Base-by-base conservation (phyloP, 2,113 vertebrate species). In the Phasianus colchicus region DNA sequence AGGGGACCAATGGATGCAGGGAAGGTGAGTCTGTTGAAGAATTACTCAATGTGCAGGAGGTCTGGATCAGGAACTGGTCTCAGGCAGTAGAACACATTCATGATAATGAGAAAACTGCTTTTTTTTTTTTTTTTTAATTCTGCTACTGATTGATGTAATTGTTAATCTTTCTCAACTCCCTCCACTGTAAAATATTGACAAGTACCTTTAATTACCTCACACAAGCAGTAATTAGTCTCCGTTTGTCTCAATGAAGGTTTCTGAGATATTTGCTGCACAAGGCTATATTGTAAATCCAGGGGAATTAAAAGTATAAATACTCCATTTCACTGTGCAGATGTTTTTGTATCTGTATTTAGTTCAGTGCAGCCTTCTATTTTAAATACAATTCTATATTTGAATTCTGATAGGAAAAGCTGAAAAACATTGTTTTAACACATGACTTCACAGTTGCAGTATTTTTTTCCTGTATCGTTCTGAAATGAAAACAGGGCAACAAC, bases 1-100 rank as follows among this genome's bases (percentile, higher is more conserved):
- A 10, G 34, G 47, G 36, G 40, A 3, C 0, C 0, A 0, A 22
- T 13, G 32, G 17, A 40, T 63, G 61, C 15, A 63, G 36, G 15
- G 36, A 27, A 40, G 61, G 60, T 36, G 22, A 36, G 6, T 19
- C 22, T 16, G 22, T 17, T 50, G 21, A 45, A 9, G 7, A 32
- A 22, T 63, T 19, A 5, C 27, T 42, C 1, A 5, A 22, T 32
- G 36, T 11, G 20, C 17, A 36, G 14, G 17, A 85, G 20, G 5
- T 16, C 7, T 47, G 30, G 34, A 54, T 4, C 0, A 1, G 9
- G 29, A 77, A 6, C 30, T 63, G 24, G 61, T 40, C 36, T 63
- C 36, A 38, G 36, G 61, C 25, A 27, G 32, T 11, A 21, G 19
- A n/a, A n/a, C 19, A 38, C 24, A 18, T 40, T 24, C 36, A 63